Evolutionary conservation across 2,797 vertebrate genomes (phyloP), one percentile per base, ranked within the genome.

Genomic region (Lithobates sylvaticus): DNA sequence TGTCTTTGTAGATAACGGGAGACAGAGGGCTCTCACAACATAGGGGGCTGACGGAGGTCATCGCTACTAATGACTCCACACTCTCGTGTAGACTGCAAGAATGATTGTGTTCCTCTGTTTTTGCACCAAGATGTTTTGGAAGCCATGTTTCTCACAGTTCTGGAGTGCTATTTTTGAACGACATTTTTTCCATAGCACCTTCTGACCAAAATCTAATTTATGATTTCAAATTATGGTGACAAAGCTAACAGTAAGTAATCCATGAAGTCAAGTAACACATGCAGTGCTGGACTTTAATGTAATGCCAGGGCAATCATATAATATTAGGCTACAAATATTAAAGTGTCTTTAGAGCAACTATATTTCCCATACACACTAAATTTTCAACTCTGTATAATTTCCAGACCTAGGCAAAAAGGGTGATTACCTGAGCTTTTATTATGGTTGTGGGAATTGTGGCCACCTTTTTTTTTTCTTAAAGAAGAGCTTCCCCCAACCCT

Each of bases 1-100:
- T 68, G 64, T 79, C 81, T 84, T 84, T 84, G 76, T 75, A 84
- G 86, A 87, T 87, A 87, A 84, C 58, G 64, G 69, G 74, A 16
- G 32, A 65, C 23, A 69, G 36, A 87, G 81, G 71, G 68, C 70
- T 84, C 86, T 76, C 81, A 75, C 76, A 79, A 74, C 70, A 87
- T 23, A 58, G 42, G 68, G 86, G 86, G 76, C 71, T 87, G 81
- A 71, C 86, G 83, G 72, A 76, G 76, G 86, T 87, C 64, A 87
- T 23, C n/a, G 68, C 65, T 83, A 79, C 81, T 74, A 79, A 83
- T 78, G 76, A 78, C 44, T 47, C 54, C 58, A 87, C 67, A 23
- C 26, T 42, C 54, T 83, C 76, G 32, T 74, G 67, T 87, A 83
- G 78, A 78, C 76, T 29, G n/a, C 36, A 23, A 39, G 61, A 79